Evolutionary conservation across 2,113 vertebrate genomes (phyloP).

Genomic region (Festucalex cinctus): DNA sequence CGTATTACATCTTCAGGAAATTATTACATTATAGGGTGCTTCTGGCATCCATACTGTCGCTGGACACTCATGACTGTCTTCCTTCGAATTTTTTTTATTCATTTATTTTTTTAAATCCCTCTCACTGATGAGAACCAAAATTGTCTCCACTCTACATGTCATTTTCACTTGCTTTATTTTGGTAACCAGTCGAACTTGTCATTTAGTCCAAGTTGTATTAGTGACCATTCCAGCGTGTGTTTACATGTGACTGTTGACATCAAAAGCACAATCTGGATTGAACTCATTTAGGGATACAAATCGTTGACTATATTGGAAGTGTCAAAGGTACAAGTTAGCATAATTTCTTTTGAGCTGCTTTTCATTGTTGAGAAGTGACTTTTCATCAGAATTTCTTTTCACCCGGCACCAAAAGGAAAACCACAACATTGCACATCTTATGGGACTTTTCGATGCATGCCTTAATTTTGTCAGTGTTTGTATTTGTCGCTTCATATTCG

Average conservation of each 20-base stretch:
- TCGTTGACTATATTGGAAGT: background rate
- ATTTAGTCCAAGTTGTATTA: slow-evolving; percentile 49
- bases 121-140: background rate
- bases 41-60: slow-evolving; percentile 70
- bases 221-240: slow-evolving; percentile 49
- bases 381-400: slow-evolving; percentile 1
- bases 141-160: slow-evolving; percentile 28
- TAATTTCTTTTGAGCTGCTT: background rate
- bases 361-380: slow-evolving; percentile 13
- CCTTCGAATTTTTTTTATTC: background rate
- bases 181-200: slow-evolving; percentile 47
- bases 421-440: slow-evolving; percentile 1
- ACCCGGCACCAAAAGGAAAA: background rate
- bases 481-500: slow-evolving; percentile 38
- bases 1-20: too few relatives aligned
- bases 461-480: slow-evolving; percentile 39
- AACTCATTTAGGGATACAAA: background rate
- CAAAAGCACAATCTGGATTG: slow-evolving; percentile 10
- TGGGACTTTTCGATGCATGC: slow-evolving; percentile 53
- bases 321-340: background rate
- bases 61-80: slow-evolving; percentile 71
- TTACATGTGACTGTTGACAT: slow-evolving; percentile 40
- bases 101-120: background rate
- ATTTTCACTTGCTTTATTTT: slow-evolving; percentile 52
- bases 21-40: too few relatives aligned